phyloP scores from a whole-genome alignment of 1,140 invertebrate genomes.

The Chironomus striatipennis region DNA sequence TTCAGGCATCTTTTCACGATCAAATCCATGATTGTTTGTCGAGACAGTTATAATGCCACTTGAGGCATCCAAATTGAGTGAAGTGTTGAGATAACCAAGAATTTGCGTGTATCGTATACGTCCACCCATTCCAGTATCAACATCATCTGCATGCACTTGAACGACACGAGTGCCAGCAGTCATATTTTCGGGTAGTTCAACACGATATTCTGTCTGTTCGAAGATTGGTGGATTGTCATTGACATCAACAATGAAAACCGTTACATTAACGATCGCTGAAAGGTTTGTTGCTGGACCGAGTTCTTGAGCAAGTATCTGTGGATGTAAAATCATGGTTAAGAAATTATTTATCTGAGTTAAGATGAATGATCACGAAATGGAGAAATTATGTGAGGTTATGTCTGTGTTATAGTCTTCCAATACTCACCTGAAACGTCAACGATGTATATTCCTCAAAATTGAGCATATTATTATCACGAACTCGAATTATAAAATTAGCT shows the following conservation, averaged over 20 bases:
- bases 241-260: conserved; percentile 72
- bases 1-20: conserved; percentile 68
- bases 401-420: conserved; percentile 24
- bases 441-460: conserved; percentile 73
- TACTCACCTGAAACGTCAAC: conserved; percentile 56
- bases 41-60: conserved; percentile 72
- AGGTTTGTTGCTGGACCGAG: conserved; percentile 63
- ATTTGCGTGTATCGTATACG: conserved; percentile 67
- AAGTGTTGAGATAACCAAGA: conserved; percentile 61
- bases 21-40: conserved; percentile 63
- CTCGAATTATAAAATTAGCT: conserved; percentile 69
- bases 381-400: no score
- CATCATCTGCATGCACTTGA: conserved; percentile 61
- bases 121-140: conserved; percentile 61
- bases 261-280: conserved; percentile 61
- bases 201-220: conserved; percentile 57
- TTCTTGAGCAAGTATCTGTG: conserved; percentile 68
- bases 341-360: conserved; percentile 17
- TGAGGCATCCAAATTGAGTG: conserved; percentile 65
- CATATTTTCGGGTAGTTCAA: conserved; percentile 69
- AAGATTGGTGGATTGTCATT: conserved; percentile 88
- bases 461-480: conserved; percentile 68
- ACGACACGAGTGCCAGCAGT: conserved; percentile 62
- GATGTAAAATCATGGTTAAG: neutral
- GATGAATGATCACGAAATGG: no score